A percentile compares a stretch with the other conserved stretches of the same genome.
Conservation (phyloP, 2,113 vertebrate genomes). For the Patagioenas fasciata region DNA sequence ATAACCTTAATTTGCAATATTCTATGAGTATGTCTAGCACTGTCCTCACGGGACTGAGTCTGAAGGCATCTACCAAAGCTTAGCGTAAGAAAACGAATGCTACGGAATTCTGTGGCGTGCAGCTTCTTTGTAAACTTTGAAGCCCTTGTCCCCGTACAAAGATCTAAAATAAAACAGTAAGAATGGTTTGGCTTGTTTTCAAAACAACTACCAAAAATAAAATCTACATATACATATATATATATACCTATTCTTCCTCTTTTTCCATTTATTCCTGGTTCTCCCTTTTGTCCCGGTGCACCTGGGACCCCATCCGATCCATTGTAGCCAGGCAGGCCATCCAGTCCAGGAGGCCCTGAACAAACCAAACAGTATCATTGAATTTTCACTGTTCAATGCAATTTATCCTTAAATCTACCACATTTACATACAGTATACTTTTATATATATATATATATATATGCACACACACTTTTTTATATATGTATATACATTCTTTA, state of each 20-base stretch:
- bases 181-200: neutral
- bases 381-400: neutral
- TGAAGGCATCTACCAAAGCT: neutral
- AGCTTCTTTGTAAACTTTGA: neutral
- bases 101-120: neutral
- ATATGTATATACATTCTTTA: neutral
- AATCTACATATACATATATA: neutral
- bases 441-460: no score
- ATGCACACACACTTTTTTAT: no score
- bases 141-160: neutral
- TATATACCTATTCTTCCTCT: slow-evolving; percentile 73
- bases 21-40: neutral
- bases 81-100: neutral
- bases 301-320: slow-evolving; percentile 89
- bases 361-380: neutral
- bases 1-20: neutral
- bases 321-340: slow-evolving; percentile 85
- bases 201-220: neutral
- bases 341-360: slow-evolving; percentile 83
- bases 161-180: neutral
- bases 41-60: neutral
- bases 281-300: slow-evolving; percentile 86
- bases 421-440: neutral
- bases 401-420: neutral
- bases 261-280: slow-evolving; percentile 85